Evolutionary conservation across 2,888 invertebrate species (phyloP).

Genomic region (Cacoxenus indagator): DNA sequence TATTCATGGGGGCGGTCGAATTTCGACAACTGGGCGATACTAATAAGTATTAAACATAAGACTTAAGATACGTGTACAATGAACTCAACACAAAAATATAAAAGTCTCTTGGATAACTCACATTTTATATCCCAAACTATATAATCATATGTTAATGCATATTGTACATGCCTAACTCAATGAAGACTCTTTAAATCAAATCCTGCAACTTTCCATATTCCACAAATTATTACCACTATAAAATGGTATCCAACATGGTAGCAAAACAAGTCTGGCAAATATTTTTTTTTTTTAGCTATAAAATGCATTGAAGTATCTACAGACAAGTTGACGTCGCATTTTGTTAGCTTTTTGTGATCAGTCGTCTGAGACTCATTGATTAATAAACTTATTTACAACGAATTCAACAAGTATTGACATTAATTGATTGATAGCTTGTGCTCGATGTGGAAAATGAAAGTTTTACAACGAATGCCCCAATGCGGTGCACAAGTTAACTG

Average conservation of each 20-base stretch:
- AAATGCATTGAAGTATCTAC: neutral
- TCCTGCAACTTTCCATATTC: neutral
- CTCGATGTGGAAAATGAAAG: slow-evolving; percentile 14
- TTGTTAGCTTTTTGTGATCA: neutral
- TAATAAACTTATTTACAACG: slow-evolving; percentile 2
- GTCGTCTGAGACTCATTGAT: neutral
- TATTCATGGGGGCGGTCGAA: no score
- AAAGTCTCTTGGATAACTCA: no score
- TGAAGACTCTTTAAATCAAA: no score
- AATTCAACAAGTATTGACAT: slow-evolving; percentile 45
- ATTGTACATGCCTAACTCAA: no score
- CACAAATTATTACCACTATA: neutral
- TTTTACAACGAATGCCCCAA: neutral
- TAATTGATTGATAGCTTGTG: slow-evolving; percentile 57
- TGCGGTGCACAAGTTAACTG: neutral
- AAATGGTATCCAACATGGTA: neutral
- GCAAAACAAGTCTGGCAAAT: neutral
- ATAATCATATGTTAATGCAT: no score
- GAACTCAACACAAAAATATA: no score
- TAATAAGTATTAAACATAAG: no score
- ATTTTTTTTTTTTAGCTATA: neutral
- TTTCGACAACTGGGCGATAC: no score
- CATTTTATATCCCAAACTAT: no score
- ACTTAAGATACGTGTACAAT: no score
- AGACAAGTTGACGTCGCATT: neutral